Conservation (phyloP, 2,888 invertebrate species). For the Dryococelus australis region DNA sequence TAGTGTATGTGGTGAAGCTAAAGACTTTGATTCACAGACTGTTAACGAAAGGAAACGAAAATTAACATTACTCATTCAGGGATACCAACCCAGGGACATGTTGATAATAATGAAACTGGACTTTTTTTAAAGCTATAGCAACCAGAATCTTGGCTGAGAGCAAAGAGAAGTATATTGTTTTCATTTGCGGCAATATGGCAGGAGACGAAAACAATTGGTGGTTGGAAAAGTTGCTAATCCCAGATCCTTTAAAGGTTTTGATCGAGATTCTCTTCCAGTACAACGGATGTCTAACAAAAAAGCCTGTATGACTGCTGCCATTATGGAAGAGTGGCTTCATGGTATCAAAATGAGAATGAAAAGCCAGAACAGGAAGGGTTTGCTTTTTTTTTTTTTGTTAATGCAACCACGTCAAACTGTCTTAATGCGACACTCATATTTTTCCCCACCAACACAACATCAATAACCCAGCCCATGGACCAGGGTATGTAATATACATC, state of each 20-base stretch:
- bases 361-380: too few species aligned
- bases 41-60: background rate
- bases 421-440: too few species aligned
- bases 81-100: conserved; percentile 23
- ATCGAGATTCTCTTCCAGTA: too few species aligned
- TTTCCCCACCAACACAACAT: background rate
- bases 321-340: too few species aligned
- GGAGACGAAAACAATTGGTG: too few species aligned
- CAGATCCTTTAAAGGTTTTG: too few species aligned
- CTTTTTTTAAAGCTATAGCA: conserved; percentile 17
- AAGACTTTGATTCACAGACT: conserved; percentile 20
- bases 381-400: too few species aligned
- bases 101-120: conserved; percentile 4
- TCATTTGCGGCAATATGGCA: too few species aligned
- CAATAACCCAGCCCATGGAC: background rate
- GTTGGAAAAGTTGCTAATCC: too few species aligned
- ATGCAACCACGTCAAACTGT: too few species aligned
- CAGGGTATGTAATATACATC: background rate
- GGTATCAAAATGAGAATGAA: too few species aligned
- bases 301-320: background rate
- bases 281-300: too few species aligned
- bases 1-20: background rate
- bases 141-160: background rate
- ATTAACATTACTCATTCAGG: background rate
- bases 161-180: background rate